Evolutionary conservation across 2,888 invertebrate species (phyloP), one percentile per base, ranked within the genome.

Genomic region (Spodoptera picta): DNA sequence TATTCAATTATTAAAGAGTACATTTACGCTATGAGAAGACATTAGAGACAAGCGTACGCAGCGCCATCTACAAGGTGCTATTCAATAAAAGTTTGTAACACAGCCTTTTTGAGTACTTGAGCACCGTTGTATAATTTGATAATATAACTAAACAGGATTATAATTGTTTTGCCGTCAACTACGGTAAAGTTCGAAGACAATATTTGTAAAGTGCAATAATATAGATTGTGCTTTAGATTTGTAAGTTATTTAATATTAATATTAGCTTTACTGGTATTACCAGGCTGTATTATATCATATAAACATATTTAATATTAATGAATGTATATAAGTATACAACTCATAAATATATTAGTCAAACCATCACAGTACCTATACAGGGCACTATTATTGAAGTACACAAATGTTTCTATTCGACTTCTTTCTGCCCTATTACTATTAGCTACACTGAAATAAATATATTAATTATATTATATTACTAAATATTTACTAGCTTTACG

Each of bases 171-270:
- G 81, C 76, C 68, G 44, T 69, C 51, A 67, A 36, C 6, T 36
- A 9, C 47, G 76, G 74, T 77, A 79, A 65, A 77, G 53, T 79
- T 82, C 72, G 76, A 87, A 86, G 89, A 89, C 88, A 89, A 88
- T 89, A 75, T 80, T 73, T 84, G 77, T 82, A 82, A 84, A 87
- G 87, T 89, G 89, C 89, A 88, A 88, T 89, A 88, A 88, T 7
- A 69, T 81, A 68, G 77, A 85, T 87, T 87, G 88, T 88, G 86
- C 89, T 87, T 83, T 87, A 87, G 83, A 70, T 70, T 69, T 70
- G 54, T 81, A 76, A 70, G 68, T 71, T 73, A 76, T 75, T 75
- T 77, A 77, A 74, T 76, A 63, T 67, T 70, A 69, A 57, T 76
- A 72, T 74, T 73, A 78, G 83, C 81, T 83, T 82, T 69, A 71